These are phyloP conservation scores for Serilophus lunatus DNA, from an alignment of 2,113 vertebrate genomes.

Conservation along the genomic window DNA sequence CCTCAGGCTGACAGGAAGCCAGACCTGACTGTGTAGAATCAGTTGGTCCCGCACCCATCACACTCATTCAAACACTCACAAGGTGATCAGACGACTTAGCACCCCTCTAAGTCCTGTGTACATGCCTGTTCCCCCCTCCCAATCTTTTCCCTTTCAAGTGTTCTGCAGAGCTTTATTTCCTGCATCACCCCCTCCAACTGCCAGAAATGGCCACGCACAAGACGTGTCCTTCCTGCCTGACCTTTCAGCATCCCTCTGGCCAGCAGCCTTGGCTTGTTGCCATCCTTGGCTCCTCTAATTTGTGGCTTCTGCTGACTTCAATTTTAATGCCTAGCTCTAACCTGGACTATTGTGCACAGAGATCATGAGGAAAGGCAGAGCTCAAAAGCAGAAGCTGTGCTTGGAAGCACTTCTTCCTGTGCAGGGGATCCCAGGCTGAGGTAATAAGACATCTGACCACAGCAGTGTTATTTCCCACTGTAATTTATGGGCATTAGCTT, in stretches of 20 bases:
- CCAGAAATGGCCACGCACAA: neutral
- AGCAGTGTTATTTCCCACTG: neutral
- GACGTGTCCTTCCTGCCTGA: neutral
- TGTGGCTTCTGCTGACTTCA: neutral
- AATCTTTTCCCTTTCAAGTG: neutral
- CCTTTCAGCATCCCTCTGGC: neutral
- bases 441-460: neutral
- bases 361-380: neutral
- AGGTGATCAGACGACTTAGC: neutral
- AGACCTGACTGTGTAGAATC: neutral
- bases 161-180: neutral
- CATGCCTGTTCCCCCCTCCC: neutral
- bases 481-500: neutral
- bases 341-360: neutral
- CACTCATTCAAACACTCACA: neutral
- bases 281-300: neutral
- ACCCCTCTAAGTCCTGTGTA: neutral
- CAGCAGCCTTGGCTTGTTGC: neutral
- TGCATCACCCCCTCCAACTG: neutral
- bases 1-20: neutral
- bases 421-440: neutral
- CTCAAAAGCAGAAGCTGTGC: neutral
- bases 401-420: fast-evolving
- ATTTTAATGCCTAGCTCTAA: neutral
- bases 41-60: neutral